Evolutionary conservation across 2,113 vertebrate genomes (phyloP), one percentile per base, ranked within the genome.

Genomic region (Scolopax mira): DNA sequence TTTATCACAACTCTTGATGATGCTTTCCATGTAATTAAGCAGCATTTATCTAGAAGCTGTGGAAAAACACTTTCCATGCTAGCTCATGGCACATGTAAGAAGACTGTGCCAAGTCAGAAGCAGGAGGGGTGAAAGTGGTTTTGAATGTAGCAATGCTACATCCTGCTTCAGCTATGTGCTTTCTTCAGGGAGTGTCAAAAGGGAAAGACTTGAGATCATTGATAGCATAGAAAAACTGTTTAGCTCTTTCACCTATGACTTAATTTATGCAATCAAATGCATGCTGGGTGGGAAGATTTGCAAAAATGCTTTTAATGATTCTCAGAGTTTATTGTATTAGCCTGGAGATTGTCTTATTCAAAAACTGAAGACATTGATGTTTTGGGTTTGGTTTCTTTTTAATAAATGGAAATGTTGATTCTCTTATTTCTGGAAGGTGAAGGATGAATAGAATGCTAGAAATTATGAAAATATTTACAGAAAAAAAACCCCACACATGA

Each of bases 401-500:
- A 61, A 65, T 28, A 44, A 60, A 71, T 60, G 11, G 27, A 65
- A 70, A 60, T 3, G 37, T 78, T 31, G 18, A n/a, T 67, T 87
- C 4, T 73, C 13, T 70, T 74, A 19, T 70, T 65, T 90, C n/a
- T 44, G 41, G 9, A 62, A 54, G 31, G 4, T 4, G 5, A 78
- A 49, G 5, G 30, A 41, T n/a, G 2, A 58, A 24, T 27, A 44
- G 9, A 83, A 88, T 51, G 6, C 8, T n/a, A 41, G 15, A 78
- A 90, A 27, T 2, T 11, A 13, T 27, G 13, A 74, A 67, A 51
- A 13, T 27, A 6, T 81, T 90, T 65, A n/a, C n/a, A 72, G 24
- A 66, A 84, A 75, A 51, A 48, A 1, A 2, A n/a, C n/a, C 0
- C 3, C 14, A 42, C 8, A 9, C 14, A 13, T 8, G 6, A 62